Percentiles rank a stretch among this genome's conserved stretches.
phyloP scores from a whole-genome alignment of 2,797 vertebrate species.

The Octomys mimax region DNA sequence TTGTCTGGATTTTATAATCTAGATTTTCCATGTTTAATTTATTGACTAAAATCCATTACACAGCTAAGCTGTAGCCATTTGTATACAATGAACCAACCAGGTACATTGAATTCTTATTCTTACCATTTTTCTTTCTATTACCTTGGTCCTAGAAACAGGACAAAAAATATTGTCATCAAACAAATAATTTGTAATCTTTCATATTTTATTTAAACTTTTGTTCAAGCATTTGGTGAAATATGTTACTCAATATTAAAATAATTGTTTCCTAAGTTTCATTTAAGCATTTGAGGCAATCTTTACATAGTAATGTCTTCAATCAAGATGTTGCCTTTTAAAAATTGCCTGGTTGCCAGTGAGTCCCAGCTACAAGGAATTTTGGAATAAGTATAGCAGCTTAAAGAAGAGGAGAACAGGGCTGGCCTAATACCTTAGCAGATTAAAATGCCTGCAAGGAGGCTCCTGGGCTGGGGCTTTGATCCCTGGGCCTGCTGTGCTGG shows the following conservation, averaged over 20 bases:
- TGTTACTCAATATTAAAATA: neutral
- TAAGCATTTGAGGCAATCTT: neutral
- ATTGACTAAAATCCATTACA: constrained; percentile 29
- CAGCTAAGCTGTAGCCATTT: neutral
- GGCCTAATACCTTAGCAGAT: too few species aligned
- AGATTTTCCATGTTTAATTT: neutral
- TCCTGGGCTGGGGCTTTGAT: too few species aligned
- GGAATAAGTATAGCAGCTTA: neutral
- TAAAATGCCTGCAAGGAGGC: too few species aligned
- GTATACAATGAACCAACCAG: neutral
- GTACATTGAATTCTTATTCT: constrained; percentile 4
- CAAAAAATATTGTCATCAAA: neutral
- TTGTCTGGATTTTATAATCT: neutral
- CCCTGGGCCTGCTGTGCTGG: too few species aligned
- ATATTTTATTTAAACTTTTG: constrained; percentile 1
- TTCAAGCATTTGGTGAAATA: neutral
- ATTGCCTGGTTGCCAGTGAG: neutral
- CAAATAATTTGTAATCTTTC: neutral
- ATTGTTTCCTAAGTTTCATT: neutral
- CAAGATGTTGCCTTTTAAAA: neutral
- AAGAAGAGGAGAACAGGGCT: neutral
- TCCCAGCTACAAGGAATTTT: neutral
- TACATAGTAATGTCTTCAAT: neutral
- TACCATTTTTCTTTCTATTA: neutral
- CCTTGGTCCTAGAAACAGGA: neutral